Conservation (phyloP, 2,888 invertebrate species). For the Nephrotoma flavescens region DNA sequence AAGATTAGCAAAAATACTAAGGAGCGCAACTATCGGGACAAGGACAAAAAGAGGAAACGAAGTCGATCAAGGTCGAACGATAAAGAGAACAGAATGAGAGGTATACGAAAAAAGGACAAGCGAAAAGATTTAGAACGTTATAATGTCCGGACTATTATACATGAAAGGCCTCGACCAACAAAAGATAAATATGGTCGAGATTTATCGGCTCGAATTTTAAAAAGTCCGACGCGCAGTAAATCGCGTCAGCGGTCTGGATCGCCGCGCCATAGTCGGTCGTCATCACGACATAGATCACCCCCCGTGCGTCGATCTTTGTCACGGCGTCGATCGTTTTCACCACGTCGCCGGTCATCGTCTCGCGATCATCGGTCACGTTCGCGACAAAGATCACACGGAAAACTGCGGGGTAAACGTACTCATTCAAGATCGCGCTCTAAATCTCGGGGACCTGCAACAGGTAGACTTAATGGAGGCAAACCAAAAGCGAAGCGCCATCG, state of each 20-base stretch:
- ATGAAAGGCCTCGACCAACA: slow-evolving; percentile 46
- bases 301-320: slow-evolving; percentile 12
- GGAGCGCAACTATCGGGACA: slow-evolving; percentile 63
- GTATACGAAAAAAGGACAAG: slow-evolving; percentile 36
- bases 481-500: not conserved
- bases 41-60: slow-evolving; percentile 21
- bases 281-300: slow-evolving; percentile 8
- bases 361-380: slow-evolving; percentile 20
- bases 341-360: slow-evolving; percentile 21
- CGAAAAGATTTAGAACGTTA: slow-evolving; percentile 70
- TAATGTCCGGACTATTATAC: slow-evolving; percentile 64
- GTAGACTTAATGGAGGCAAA: not conserved
- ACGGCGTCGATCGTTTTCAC: slow-evolving; percentile 6
- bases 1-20: slow-evolving; percentile 64
- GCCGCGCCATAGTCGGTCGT: slow-evolving; percentile 16
- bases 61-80: slow-evolving; percentile 22
- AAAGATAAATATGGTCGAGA: slow-evolving; percentile 72
- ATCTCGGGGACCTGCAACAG: not conserved
- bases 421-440: slow-evolving; percentile 19
- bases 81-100: slow-evolving; percentile 21
- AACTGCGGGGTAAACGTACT: slow-evolving; percentile 20
- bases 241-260: slow-evolving; percentile 17
- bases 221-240: slow-evolving; percentile 17
- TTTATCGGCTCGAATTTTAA: slow-evolving; percentile 34
- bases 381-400: slow-evolving; percentile 13